A percentile compares a stretch with the other conserved stretches of the same genome.
These are phyloP conservation scores for Pygoscelis antarcticus DNA, from an alignment of 2,113 vertebrate species.

Conservation along the genomic window DNA sequence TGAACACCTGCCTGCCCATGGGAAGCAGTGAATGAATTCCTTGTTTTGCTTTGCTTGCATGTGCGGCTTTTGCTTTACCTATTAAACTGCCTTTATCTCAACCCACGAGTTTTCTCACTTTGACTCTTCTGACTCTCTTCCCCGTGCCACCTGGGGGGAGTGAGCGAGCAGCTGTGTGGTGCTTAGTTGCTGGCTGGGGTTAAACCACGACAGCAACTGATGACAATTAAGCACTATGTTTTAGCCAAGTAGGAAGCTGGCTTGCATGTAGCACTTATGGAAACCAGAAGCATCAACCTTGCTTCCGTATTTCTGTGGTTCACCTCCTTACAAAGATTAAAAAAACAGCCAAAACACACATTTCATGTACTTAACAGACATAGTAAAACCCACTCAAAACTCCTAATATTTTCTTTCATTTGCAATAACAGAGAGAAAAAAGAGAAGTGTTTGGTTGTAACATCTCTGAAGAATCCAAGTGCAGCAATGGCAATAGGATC, in stretches of 20 bases:
- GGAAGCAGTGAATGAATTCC: no score
- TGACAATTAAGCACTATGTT: not conserved
- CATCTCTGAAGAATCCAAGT: conserved; percentile 29
- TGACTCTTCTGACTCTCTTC: no score
- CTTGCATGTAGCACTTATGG: not conserved
- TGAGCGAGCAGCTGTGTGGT: no score
- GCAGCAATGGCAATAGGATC: not conserved
- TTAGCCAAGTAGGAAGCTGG: not conserved
- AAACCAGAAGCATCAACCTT: not conserved
- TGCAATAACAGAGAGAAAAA: not conserved
- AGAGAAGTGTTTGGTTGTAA: conserved; percentile 23
- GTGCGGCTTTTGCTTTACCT: no score
- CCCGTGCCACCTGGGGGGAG: no score
- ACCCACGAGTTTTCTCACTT: no score
- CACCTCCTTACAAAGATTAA: not conserved
- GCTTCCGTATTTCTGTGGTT: not conserved
- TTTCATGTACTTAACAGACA: not conserved
- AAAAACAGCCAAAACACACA: conserved; percentile 6
- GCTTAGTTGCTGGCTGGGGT: no score
- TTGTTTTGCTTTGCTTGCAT: no score
- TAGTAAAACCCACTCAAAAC: not conserved
- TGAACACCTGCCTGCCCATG: no score
- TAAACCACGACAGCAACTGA: not conserved
- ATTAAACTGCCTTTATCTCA: no score
- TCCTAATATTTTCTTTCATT: not conserved